phyloP scores from a whole-genome alignment of 1,140 invertebrate genomes.

The Halotydeus destructor region DNA sequence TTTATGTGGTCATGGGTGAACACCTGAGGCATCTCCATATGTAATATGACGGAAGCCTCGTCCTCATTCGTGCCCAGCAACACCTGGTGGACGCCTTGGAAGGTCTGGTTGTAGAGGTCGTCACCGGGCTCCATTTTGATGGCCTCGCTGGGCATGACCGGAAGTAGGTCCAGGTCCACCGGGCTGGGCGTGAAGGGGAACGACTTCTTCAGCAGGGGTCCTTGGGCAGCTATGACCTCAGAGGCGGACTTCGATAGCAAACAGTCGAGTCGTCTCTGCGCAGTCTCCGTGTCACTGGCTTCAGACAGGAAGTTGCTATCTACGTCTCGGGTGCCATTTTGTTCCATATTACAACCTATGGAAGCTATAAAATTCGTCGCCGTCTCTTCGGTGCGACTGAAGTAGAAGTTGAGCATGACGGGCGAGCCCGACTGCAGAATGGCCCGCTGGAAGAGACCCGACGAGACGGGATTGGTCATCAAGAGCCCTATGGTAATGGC shows the following conservation, averaged over 20 bases:
- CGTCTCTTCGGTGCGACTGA: background rate
- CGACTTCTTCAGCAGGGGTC: background rate
- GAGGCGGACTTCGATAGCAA: background rate
- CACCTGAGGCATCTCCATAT: background rate
- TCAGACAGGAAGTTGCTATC: slow-evolving; percentile 10
- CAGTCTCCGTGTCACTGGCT: slow-evolving; percentile 27
- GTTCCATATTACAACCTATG: background rate
- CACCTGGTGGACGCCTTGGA: background rate
- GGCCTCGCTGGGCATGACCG: slow-evolving; percentile 3
- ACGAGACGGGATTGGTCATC: background rate
- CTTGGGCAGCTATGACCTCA: background rate
- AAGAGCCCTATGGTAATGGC: background rate
- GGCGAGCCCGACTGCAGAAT: slow-evolving; percentile 3
- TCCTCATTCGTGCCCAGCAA: slow-evolving; percentile 1
- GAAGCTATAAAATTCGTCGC: background rate
- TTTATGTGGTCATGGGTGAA: background rate
- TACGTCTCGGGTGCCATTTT: background rate
- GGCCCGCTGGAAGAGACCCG: slow-evolving; percentile 2
- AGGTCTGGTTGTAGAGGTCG: background rate
- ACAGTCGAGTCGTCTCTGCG: slow-evolving; percentile 2
- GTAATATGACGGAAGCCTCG: slow-evolving; percentile 6
- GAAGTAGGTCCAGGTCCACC: slow-evolving; percentile 4
- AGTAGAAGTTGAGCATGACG: background rate
- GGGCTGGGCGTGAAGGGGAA: slow-evolving; percentile 3
- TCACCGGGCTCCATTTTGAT: slow-evolving; percentile 8